Conservation (phyloP, 2,113 vertebrate genomes). For the Oreotrochilus melanogaster region DNA sequence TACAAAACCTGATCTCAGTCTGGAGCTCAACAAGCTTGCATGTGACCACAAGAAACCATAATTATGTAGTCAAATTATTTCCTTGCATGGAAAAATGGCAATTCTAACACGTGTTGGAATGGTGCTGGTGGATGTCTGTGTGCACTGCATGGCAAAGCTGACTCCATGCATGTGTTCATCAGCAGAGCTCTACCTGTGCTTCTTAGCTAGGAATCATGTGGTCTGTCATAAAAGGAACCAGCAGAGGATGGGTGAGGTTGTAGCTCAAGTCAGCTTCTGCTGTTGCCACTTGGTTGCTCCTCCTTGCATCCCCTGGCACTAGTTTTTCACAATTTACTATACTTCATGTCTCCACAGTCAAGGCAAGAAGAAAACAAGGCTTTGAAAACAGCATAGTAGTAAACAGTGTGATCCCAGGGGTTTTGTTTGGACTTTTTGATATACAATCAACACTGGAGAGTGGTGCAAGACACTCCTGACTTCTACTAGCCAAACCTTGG, state of each 20-base stretch:
- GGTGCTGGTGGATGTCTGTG: not conserved
- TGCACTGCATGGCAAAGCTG: not conserved
- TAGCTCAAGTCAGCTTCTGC: not conserved
- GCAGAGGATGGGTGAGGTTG: not conserved
- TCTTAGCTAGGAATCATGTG: not conserved
- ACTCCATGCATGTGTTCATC: not conserved
- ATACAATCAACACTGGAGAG: not conserved
- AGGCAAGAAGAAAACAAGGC: not conserved
- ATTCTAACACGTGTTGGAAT: not conserved
- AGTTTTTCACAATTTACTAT: not conserved
- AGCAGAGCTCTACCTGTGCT: not conserved
- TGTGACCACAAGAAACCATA: not conserved
- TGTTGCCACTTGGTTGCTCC: not conserved
- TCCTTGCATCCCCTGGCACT: not conserved
- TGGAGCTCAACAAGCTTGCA: not conserved
- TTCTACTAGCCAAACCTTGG: not conserved
- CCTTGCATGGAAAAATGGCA: not conserved
- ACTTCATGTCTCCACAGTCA: not conserved
- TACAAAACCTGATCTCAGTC: not conserved
- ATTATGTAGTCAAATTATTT: not conserved
- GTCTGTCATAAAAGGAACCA: not conserved
- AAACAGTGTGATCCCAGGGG: not conserved
- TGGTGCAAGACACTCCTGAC: not conserved
- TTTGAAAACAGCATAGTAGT: not conserved
- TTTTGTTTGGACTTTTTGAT: accelerated